These are phyloP conservation scores for Reticulitermes lucifugus DNA, from an alignment of 2,888 invertebrate species.

Conservation along the genomic window DNA sequence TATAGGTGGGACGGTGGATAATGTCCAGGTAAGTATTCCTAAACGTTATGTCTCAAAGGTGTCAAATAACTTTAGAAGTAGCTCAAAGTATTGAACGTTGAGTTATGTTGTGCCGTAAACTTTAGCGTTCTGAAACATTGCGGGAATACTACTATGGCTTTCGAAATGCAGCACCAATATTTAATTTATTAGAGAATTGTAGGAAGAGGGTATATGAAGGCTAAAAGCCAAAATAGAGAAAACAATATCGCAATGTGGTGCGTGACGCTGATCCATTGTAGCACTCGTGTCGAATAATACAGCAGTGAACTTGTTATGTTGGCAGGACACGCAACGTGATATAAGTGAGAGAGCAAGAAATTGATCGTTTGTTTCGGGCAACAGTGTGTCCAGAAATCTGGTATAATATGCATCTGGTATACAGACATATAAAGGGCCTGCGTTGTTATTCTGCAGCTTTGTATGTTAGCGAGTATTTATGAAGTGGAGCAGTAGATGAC, in stretches of 20 bases:
- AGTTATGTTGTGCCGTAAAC: not conserved
- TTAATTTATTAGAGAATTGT: not conserved
- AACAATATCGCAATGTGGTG: not conserved
- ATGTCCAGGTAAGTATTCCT: too few relatives aligned
- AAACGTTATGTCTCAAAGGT: too few relatives aligned
- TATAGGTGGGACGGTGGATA: too few relatives aligned
- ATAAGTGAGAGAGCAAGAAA: not conserved
- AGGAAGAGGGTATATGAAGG: not conserved
- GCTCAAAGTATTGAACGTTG: not conserved
- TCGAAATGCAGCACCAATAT: not conserved
- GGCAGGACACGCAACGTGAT: conserved; percentile 1
- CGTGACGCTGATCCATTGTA: conserved; percentile 2
- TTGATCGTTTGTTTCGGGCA: not conserved
- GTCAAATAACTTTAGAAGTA: too few relatives aligned
- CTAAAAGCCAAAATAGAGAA: not conserved
- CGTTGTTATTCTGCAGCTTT: not conserved
- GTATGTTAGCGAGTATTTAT: too few relatives aligned
- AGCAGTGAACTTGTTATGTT: conserved; percentile 5
- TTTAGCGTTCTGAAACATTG: not conserved
- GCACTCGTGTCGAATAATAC: not conserved
- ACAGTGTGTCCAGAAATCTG: not conserved
- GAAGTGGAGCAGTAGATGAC: too few relatives aligned
- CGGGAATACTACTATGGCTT: not conserved
- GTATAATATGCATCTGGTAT: too few relatives aligned
- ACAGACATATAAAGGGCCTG: too few relatives aligned